A percentile compares a stretch with the other conserved stretches of the same genome.
These are phyloP conservation scores for Galaxea fascicularis DNA, from an alignment of 92 coral and sea anemone species.

Conservation along the genomic window DNA sequence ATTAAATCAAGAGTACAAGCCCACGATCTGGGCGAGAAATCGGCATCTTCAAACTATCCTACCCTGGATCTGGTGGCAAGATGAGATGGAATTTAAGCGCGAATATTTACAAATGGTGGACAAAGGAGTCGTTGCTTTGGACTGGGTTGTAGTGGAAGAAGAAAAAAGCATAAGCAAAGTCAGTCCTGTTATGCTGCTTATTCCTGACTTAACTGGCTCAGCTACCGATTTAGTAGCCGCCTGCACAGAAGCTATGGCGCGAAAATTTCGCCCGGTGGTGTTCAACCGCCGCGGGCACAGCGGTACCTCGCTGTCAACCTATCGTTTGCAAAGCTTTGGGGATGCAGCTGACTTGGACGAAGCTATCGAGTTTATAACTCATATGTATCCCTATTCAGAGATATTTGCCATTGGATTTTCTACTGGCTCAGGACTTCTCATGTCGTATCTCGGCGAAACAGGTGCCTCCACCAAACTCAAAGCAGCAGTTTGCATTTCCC, in stretches of 20 bases:
- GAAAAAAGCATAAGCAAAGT: constrained; percentile 70
- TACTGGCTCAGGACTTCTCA: constrained; percentile 83
- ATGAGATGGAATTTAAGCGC: constrained; percentile 78
- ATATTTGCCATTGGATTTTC: constrained; percentile 88
- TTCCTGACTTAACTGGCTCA: constrained; percentile 85
- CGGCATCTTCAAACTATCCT: constrained; percentile 86
- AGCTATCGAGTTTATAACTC: constrained; percentile 78
- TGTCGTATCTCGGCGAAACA: constrained; percentile 89
- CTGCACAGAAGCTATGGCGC: constrained; percentile 68
- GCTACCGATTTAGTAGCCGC: constrained; percentile 73
- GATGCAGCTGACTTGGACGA: constrained; percentile 91
- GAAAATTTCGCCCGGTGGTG: constrained; percentile 92
- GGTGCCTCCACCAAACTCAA: constrained; percentile 63
- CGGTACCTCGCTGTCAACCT: constrained; percentile 80
- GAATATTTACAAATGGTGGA: constrained; percentile 96
- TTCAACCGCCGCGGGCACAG: constrained; percentile 99
- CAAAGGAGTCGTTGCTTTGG: constrained; percentile 91
- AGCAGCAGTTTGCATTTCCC: constrained; percentile 94
- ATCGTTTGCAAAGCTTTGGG: constrained; percentile 88
- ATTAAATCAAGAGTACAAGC: constrained; percentile 74
- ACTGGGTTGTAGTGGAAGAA: constrained; percentile 88
- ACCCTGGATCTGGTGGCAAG: constrained; percentile 73
- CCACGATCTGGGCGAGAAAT: constrained; percentile 93
- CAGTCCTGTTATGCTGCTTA: constrained; percentile 84
- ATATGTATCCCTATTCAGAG: constrained; percentile 88